Conservation (phyloP, 2,888 invertebrate species). For the Anthophora plumipes region DNA sequence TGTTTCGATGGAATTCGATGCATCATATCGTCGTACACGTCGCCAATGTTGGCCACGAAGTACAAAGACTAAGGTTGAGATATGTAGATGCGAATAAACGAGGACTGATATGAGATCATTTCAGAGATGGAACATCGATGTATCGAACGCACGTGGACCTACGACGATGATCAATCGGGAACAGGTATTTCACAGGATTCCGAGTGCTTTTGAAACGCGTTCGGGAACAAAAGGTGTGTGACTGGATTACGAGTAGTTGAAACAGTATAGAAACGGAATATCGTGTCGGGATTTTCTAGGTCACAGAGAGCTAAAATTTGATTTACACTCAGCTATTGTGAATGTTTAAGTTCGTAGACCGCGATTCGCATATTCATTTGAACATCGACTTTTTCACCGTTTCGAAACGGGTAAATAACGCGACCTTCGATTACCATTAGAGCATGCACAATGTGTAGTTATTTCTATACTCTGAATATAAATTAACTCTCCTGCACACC, state of each 20-base stretch:
- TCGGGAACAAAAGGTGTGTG: not conserved
- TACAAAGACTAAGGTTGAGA: not conserved
- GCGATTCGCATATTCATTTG: not conserved
- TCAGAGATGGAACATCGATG: not conserved
- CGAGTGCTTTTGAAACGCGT: not conserved
- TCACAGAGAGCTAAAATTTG: not conserved
- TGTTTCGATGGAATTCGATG: slow-evolving; percentile 24
- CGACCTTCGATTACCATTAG: too few species aligned
- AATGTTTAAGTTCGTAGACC: not conserved
- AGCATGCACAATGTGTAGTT: too few species aligned
- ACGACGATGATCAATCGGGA: not conserved
- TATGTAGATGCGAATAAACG: slow-evolving; percentile 15
- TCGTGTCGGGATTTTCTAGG: not conserved
- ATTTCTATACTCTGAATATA: too few species aligned
- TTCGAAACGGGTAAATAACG: too few species aligned
- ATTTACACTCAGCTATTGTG: not conserved
- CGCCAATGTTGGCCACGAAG: not conserved
- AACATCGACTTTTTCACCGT: too few species aligned
- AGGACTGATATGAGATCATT: slow-evolving; percentile 9
- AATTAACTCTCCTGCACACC: too few species aligned
- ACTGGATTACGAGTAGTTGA: not conserved
- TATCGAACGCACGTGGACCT: slow-evolving; percentile 18
- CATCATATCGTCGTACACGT: slow-evolving; percentile 25
- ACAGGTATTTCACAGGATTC: not conserved
- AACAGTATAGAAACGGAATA: not conserved